Conservation (phyloP, 1,140 invertebrate genomes). For the Drosophila pseudoobscura region DNA sequence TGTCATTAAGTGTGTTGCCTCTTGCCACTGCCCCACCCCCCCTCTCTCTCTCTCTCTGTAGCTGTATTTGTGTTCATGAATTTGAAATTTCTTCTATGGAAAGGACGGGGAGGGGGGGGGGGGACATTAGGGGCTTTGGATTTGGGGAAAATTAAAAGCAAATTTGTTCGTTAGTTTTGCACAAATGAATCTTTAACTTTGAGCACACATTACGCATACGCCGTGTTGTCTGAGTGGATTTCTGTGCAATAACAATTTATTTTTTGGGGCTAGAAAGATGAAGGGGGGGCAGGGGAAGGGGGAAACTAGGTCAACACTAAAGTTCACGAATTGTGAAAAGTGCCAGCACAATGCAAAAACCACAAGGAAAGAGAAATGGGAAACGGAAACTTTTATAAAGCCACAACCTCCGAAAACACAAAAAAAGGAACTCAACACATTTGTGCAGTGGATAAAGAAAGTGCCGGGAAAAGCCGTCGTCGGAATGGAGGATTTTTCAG, state of each 20-base stretch:
- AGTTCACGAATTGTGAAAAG: constrained; percentile 46
- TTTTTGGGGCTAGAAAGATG: not conserved
- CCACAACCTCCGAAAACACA: constrained; percentile 14
- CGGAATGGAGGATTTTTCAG: constrained; percentile 37
- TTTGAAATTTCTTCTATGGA: constrained; percentile 49
- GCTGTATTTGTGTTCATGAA: constrained; percentile 44
- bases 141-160: constrained; percentile 66
- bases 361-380: constrained; percentile 33
- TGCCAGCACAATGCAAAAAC: constrained; percentile 33
- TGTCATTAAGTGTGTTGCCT: constrained; percentile 32
- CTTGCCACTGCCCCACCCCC: not conserved
- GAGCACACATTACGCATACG: constrained; percentile 66
- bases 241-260: constrained; percentile 16
- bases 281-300: not conserved
- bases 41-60: not conserved
- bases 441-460: constrained; percentile 17
- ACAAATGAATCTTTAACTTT: constrained; percentile 44
- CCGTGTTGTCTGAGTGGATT: constrained; percentile 56
- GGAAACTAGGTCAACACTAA: constrained; percentile 42
- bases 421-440: constrained; percentile 8
- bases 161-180: constrained; percentile 59
- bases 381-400: constrained; percentile 57
- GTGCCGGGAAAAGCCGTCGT: constrained; percentile 10
- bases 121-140: constrained; percentile 15
- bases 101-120: not conserved